A percentile compares a stretch with the other conserved stretches of the same genome.
Evolutionary conservation across 2,113 vertebrate species (phyloP).

Genomic region (Capreolus pygargus): DNA sequence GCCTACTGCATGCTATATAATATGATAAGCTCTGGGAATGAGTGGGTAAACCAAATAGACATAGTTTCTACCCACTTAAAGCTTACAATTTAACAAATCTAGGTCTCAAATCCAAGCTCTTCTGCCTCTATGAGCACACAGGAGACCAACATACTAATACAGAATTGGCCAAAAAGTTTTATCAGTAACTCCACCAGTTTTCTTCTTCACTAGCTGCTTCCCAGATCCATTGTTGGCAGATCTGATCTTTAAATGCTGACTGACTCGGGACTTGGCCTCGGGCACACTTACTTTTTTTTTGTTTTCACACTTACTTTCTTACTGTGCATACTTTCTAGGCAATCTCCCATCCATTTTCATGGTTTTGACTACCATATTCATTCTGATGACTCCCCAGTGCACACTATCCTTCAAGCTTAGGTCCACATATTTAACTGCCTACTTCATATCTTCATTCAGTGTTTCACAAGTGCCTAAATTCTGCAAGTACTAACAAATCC

Average conservation of each 20-base stretch:
- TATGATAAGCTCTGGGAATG: neutral
- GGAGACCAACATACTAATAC: neutral
- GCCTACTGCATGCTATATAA: neutral
- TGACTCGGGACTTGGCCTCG: neutral
- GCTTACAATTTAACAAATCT: neutral
- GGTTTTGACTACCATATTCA: neutral
- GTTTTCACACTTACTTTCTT: neutral
- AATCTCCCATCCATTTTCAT: neutral
- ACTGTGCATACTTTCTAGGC: neutral
- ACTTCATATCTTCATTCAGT: neutral
- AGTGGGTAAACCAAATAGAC: neutral
- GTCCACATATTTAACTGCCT: neutral
- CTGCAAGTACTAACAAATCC: neutral
- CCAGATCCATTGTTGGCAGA: neutral
- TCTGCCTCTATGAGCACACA: neutral
- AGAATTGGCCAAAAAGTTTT: neutral
- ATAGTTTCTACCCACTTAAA: neutral
- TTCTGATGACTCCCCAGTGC: neutral
- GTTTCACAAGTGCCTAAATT: neutral
- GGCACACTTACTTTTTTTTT: neutral
- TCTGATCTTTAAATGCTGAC: neutral
- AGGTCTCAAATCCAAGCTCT: neutral
- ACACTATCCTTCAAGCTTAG: neutral
- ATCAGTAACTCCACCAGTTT: neutral
- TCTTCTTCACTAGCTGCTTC: neutral